These are phyloP conservation scores for Drosophila birchii DNA, from an alignment of 2,888 invertebrate genomes.

Conservation along the genomic window DNA sequence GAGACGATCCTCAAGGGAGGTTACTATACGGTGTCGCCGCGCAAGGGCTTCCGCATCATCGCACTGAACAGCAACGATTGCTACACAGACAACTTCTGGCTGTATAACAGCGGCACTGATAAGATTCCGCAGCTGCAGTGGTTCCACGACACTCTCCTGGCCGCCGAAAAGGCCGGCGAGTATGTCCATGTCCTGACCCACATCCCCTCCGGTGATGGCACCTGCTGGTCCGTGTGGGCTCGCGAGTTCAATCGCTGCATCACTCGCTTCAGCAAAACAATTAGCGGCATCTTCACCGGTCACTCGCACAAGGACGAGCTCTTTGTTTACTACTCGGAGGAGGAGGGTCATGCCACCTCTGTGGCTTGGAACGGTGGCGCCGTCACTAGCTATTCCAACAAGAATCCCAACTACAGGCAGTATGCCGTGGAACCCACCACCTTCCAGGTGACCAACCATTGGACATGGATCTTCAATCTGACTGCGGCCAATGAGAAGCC, in stretches of 20 bases:
- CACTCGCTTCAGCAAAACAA: slow-evolving; percentile 90
- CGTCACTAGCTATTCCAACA: slow-evolving; percentile 89
- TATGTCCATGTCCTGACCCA: slow-evolving; percentile 94
- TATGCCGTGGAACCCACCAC: slow-evolving; percentile 88
- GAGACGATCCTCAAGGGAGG: slow-evolving; percentile 89
- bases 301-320: slow-evolving; percentile 92
- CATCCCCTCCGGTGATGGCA: slow-evolving; percentile 90
- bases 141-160: slow-evolving; percentile 90
- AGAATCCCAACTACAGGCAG: slow-evolving; percentile 93
- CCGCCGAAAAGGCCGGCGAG: slow-evolving; percentile 90
- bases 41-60: slow-evolving; percentile 90
- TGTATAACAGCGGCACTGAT: slow-evolving; percentile 90
- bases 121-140: slow-evolving; percentile 91
- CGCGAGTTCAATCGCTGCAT: slow-evolving; percentile 89
- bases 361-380: slow-evolving; percentile 93
- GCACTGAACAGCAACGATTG: slow-evolving; percentile 93
- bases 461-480: slow-evolving; percentile 90
- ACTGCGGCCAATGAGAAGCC: slow-evolving; percentile 89
- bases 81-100: slow-evolving; percentile 86
- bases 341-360: slow-evolving; percentile 86
- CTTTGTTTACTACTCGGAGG: slow-evolving; percentile 87
- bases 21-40: slow-evolving; percentile 90
- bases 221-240: slow-evolving; percentile 90
- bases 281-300: slow-evolving; percentile 92
- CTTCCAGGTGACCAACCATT: slow-evolving; percentile 87